A percentile compares a stretch with the other conserved stretches of the same genome.
Evolutionary conservation across 1,140 invertebrate species (phyloP).

Genomic region (Arctopsyche grandis): DNA sequence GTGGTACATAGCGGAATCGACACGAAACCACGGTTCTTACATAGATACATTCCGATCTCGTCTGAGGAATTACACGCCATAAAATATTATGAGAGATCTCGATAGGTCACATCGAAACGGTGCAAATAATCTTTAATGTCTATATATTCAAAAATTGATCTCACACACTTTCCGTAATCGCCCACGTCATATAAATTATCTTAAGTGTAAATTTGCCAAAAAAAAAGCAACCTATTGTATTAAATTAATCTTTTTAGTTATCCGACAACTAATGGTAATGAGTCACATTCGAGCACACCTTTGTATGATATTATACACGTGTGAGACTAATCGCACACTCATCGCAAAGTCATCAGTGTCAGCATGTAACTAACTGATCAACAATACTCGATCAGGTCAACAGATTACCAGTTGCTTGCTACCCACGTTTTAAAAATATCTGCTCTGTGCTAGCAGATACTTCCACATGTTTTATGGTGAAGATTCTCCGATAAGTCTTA

Average conservation of each 20-base stretch:
- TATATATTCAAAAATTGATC: not conserved
- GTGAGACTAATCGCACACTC: slow-evolving; percentile 3
- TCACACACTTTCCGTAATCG: not conserved
- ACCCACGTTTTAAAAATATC: too few species aligned
- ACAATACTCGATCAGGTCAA: too few species aligned
- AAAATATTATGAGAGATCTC: slow-evolving; percentile 15
- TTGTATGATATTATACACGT: not conserved
- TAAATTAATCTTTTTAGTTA: too few species aligned
- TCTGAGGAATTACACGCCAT: slow-evolving; percentile 15
- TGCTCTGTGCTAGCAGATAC: too few species aligned
- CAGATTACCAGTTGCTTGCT: too few species aligned
- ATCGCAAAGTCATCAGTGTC: slow-evolving; percentile 8
- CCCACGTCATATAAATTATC: not conserved
- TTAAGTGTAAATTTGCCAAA: not conserved
- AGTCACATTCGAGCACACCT: not conserved
- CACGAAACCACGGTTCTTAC: not conserved
- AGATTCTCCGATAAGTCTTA: too few species aligned
- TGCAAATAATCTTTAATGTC: slow-evolving; percentile 5
- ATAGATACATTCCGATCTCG: not conserved
- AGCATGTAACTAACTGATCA: not conserved
- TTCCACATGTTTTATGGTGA: too few species aligned
- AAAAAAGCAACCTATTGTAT: too few species aligned
- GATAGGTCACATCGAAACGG: not conserved
- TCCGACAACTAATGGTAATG: too few species aligned
- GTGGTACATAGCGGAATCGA: not conserved